Base-by-base conservation (phyloP, 1,140 invertebrate species). In the Idris sp. region DNA sequence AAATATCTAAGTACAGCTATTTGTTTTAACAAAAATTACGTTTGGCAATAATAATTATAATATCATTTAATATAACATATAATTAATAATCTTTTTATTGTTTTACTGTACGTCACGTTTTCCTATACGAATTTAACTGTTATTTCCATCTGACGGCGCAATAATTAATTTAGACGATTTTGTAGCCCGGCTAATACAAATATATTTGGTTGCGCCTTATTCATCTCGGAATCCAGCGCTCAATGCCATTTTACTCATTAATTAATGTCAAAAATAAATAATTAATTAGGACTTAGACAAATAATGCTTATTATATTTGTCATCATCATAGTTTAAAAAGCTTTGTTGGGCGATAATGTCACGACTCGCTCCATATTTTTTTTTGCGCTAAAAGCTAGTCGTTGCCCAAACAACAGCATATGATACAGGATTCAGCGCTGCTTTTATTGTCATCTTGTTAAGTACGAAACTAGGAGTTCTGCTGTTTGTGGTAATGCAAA, bases 401-500 rank as follows among this genome's bases (percentile, higher is more conserved):
- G 36, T 33, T 35, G 38, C 40, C 28, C 56, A 67, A 56, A 76
- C 56, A 64, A 58, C 36, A 53, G n/a, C n/a, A 46, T 68, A 61
- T 59, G 40, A 33, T 43, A 38, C 41, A 44, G 33, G 44, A 59
- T 69, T 53, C 54, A 74, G 67, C 53, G n/a, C n/a, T 67, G 53
- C 56, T 77, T 74, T 74, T 62, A 74, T 74, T 77, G 69, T 74
- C 69, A 67, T 61, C 69, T 77, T 61, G 75, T 77, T 74, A 74
- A 69, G 54, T 40, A 22, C 26, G 31, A 33, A 71, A 71, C 65
- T 61, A 43, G 49, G 22, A 73, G 74, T 81, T 76, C 49, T 41
- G 72, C 59, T 76, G 73, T 79, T 80, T 79, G 73, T 33, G 67
- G 62, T 64, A 64, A 65, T 58, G 61, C 62, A 73, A 77, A 81